Evolutionary conservation across 37 sponge, comb jelly and placozoan genomes (phyloP).

Genomic region (Ephydatia muelleri): DNA sequence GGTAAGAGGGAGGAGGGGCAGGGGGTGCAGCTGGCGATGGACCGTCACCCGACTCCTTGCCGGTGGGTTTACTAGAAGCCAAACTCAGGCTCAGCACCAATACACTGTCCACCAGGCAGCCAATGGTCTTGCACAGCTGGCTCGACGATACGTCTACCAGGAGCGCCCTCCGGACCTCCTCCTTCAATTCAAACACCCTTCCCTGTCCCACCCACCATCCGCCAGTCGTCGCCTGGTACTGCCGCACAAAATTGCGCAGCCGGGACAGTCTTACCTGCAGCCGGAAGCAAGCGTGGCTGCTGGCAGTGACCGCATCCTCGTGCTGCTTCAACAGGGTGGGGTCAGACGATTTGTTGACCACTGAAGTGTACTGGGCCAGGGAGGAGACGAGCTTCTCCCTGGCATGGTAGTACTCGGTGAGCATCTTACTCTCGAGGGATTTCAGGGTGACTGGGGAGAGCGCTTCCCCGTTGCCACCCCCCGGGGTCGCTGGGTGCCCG

Average conservation of each 20-base stretch:
- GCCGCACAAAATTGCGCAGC: constrained; percentile 25
- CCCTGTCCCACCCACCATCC: neutral
- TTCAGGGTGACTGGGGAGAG: constrained; percentile 17
- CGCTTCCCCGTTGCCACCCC: neutral
- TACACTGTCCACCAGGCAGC: constrained; percentile 43
- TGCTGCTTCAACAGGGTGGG: neutral
- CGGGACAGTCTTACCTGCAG: constrained; percentile 39
- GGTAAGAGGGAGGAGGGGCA: neutral
- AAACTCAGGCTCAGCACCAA: constrained; percentile 21
- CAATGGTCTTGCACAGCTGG: constrained; percentile 38
- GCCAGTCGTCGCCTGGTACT: neutral
- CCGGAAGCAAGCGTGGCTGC: constrained; percentile 51
- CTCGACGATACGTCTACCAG: constrained; percentile 22
- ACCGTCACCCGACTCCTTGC: neutral
- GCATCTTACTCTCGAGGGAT: constrained; percentile 35
- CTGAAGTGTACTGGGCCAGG: neutral
- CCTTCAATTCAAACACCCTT: constrained; percentile 18
- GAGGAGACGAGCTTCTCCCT: constrained; percentile 29
- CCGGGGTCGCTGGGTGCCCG: constrained; percentile 43
- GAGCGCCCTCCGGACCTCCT: neutral
- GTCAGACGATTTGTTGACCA: constrained; percentile 2
- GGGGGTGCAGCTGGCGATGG: neutral
- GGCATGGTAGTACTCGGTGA: constrained; percentile 35
- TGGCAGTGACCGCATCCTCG: constrained; percentile 9
- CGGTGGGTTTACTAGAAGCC: neutral